A percentile compares a stretch with the other conserved stretches of the same genome.
Evolutionary conservation across 2,113 vertebrate genomes (phyloP).

Genomic region (Corvus cornix): DNA sequence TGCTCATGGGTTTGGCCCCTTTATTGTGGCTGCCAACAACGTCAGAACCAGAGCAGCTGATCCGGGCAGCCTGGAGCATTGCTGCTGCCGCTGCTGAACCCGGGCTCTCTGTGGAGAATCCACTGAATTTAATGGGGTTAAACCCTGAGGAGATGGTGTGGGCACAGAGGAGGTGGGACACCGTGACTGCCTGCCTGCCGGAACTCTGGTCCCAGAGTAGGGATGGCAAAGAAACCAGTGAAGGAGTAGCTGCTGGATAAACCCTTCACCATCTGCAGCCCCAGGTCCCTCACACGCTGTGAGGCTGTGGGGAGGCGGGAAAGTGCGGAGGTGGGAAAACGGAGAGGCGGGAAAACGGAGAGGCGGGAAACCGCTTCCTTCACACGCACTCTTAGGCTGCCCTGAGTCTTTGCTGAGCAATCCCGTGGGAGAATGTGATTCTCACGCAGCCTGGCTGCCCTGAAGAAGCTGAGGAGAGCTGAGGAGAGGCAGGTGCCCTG

Average conservation of each 20-base stretch:
- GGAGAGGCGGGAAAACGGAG: neutral
- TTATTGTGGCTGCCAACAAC: neutral
- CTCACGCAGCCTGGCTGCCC: neutral
- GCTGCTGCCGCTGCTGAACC: neutral
- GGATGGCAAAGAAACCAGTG: neutral
- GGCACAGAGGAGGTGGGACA: accelerated
- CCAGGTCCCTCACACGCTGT: accelerated
- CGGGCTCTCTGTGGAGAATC: accelerated
- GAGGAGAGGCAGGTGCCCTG: neutral
- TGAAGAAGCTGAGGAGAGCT: neutral
- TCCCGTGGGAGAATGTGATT: accelerated
- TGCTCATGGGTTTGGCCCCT: neutral
- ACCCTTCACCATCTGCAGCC: accelerated
- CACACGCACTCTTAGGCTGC: neutral
- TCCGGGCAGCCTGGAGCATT: accelerated
- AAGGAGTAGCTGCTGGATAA: neutral
- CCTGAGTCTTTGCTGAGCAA: neutral
- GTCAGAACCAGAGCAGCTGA: neutral
- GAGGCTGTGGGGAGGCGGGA: neutral
- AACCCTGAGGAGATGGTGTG: accelerated
- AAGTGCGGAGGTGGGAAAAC: accelerated
- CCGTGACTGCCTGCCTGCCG: neutral
- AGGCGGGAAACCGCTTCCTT: neutral
- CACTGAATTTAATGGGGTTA: accelerated
- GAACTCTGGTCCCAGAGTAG: neutral